Evolutionary conservation across 1,140 invertebrate genomes (phyloP).

Genomic region (Drosophila paulistorum): DNA sequence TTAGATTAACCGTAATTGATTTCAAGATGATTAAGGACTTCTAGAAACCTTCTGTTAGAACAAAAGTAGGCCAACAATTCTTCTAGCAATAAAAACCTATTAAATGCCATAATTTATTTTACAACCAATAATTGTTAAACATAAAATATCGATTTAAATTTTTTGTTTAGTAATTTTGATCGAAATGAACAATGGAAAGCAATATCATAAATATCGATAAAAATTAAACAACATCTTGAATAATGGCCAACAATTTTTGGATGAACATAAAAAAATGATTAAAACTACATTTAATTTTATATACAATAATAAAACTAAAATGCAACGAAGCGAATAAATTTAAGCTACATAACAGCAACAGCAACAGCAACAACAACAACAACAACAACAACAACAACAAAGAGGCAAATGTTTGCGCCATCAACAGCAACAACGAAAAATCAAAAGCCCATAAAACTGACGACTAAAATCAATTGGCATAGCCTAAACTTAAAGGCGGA

Average conservation of each 20-base stretch:
- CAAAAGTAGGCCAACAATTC: no score
- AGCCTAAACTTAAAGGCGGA: slow-evolving; percentile 70
- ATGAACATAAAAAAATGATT: slow-evolving; percentile 67
- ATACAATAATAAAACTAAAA: slow-evolving; percentile 65
- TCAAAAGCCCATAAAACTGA: slow-evolving; percentile 78
- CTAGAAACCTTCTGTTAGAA: no score
- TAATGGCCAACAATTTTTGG: slow-evolving; percentile 57
- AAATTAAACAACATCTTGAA: slow-evolving; percentile 50
- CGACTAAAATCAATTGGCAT: slow-evolving; percentile 80
- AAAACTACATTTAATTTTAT: slow-evolving; percentile 75
- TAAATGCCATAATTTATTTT: slow-evolving; percentile 7
- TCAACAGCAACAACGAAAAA: slow-evolving; percentile 53
- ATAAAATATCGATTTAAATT: background rate
- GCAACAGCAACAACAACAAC: slow-evolving; percentile 23
- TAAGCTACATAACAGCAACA: slow-evolving; percentile 24
- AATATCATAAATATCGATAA: slow-evolving; percentile 46
- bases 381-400: slow-evolving; percentile 24
- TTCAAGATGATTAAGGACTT: no score
- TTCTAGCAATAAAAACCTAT: no score
- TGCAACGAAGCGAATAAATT: slow-evolving; percentile 60
- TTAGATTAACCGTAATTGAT: no score
- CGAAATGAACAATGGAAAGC: slow-evolving; percentile 38
- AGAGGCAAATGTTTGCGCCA: slow-evolving; percentile 22
- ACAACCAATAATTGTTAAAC: slow-evolving; percentile 4
- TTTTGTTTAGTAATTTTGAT: background rate